phyloP scores from a whole-genome alignment of 2,113 vertebrate species.

The Formicarius rufipectus region DNA sequence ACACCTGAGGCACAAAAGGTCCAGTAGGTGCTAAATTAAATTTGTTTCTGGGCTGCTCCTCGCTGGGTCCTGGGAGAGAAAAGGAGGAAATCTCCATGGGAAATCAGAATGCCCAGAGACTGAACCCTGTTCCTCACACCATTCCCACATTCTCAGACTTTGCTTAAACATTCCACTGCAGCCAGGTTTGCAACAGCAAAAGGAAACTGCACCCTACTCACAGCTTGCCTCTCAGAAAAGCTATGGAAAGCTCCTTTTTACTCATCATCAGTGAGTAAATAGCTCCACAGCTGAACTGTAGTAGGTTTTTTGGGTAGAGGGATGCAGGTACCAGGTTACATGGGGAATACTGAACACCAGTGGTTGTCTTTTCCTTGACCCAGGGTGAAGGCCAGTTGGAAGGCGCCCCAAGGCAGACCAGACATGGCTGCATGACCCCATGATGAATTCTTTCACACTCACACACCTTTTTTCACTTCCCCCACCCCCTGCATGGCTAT shows the following conservation, averaged over 20 bases:
- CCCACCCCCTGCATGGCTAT: neutral
- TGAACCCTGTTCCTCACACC: neutral
- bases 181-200: neutral
- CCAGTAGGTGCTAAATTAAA: neutral
- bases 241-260: neutral
- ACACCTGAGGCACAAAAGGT: neutral
- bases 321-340: neutral
- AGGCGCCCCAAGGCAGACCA: neutral
- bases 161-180: neutral
- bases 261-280: neutral
- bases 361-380: neutral
- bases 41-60: neutral
- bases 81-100: neutral
- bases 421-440: neutral
- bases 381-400: neutral
- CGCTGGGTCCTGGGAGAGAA: neutral
- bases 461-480: neutral
- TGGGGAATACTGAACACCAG: rapidly evolving
- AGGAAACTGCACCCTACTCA: neutral
- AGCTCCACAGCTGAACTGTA: neutral
- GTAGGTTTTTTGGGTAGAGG: neutral
- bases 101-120: neutral
- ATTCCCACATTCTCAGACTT: neutral
- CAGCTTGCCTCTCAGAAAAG: neutral
- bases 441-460: neutral